A percentile compares a stretch with the other conserved stretches of the same genome.
Evolutionary conservation across 2,113 vertebrate genomes (phyloP).

Genomic region (Echinops telfairi): DNA sequence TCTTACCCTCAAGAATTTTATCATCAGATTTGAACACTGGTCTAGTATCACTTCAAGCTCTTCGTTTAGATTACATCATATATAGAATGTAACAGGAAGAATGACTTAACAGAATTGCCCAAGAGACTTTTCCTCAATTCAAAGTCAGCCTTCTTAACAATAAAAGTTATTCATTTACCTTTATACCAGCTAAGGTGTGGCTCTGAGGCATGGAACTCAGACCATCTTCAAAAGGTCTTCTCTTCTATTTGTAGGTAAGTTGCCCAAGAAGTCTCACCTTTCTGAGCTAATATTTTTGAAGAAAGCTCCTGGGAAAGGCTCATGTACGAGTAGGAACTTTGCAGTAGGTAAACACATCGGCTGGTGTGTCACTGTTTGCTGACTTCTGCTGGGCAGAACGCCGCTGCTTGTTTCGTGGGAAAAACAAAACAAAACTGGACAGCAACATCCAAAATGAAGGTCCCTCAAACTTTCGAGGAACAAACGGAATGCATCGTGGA

Average conservation of each 20-base stretch:
- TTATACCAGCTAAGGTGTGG: not conserved
- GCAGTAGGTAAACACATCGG: not conserved
- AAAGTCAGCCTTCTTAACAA: not conserved
- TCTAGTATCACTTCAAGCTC: not conserved
- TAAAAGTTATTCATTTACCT: conserved; percentile 72
- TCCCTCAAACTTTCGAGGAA: conserved; percentile 75
- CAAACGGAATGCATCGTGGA: conserved; percentile 75
- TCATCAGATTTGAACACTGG: not conserved
- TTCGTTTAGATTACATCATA: not conserved
- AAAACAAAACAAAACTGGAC: conserved; percentile 22
- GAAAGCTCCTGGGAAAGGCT: not conserved
- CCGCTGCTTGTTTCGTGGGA: conserved; percentile 14
- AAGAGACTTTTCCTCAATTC: conserved; percentile 58
- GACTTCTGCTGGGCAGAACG: conserved; percentile 44
- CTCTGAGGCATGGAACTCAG: conserved; percentile 52
- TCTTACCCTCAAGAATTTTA: not conserved
- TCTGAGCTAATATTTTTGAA: conserved; percentile 27
- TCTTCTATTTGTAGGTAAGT: not conserved
- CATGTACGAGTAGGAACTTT: not conserved
- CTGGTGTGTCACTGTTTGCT: conserved; percentile 11
- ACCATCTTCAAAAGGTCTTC: conserved; percentile 7
- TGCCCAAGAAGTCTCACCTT: not conserved
- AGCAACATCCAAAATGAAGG: conserved; percentile 73
- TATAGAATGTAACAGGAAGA: conserved; percentile 39
- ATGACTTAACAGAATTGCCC: conserved; percentile 58